A percentile compares a stretch with the other conserved stretches of the same genome.
These are phyloP conservation scores for Xerus inauris DNA, from an alignment of 2,113 vertebrate genomes.

Conservation along the genomic window DNA sequence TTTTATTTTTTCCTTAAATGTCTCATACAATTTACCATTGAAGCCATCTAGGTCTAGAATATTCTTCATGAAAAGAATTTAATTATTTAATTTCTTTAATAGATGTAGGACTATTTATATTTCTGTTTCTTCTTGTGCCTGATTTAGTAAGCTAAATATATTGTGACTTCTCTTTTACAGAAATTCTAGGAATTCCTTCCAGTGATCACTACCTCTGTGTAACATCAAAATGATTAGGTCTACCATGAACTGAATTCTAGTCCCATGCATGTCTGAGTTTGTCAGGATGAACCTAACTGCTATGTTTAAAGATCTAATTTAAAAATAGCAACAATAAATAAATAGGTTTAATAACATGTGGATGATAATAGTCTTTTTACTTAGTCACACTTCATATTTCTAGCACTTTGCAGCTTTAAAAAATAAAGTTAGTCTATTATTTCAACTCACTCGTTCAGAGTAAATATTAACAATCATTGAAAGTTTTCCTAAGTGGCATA, in stretches of 20 bases:
- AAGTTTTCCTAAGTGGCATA: slow-evolving; percentile 19
- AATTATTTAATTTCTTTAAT: slow-evolving; percentile 46
- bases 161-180: slow-evolving; percentile 37
- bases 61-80: slow-evolving; percentile 43
- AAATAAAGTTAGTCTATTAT: slow-evolving; percentile 3
- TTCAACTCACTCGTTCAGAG: slow-evolving; percentile 9
- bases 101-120: neutral
- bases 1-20: slow-evolving; percentile 50
- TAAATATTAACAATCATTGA: slow-evolving; percentile 49
- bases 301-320: no score
- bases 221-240: slow-evolving; percentile 31
- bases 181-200: slow-evolving; percentile 39
- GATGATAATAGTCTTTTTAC: neutral
- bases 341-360: neutral
- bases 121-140: slow-evolving; percentile 9
- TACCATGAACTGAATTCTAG: neutral
- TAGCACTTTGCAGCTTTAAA: neutral
- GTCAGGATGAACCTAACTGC: no score
- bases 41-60: slow-evolving; percentile 8
- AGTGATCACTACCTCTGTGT: neutral
- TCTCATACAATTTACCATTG: slow-evolving; percentile 8
- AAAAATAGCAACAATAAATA: neutral
- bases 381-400: slow-evolving; percentile 10
- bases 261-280: no score
- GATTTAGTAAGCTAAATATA: slow-evolving; percentile 35